These are phyloP conservation scores for Oenanthe oenanthe DNA, from an alignment of 2,113 vertebrate genomes.

Conservation along the genomic window DNA sequence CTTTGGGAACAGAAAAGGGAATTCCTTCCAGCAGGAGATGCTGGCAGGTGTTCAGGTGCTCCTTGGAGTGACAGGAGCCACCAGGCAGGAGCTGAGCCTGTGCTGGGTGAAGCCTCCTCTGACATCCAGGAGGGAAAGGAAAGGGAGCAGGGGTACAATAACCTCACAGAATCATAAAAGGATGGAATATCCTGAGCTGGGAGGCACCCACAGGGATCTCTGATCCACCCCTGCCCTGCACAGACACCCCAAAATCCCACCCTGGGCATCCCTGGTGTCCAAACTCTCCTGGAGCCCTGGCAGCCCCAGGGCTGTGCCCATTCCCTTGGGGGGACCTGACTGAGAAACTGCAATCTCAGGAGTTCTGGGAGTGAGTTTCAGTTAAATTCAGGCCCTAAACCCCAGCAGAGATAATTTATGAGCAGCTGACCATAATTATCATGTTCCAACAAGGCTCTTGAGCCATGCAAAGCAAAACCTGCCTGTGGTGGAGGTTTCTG, in stretches of 20 bases:
- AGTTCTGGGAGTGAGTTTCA: neutral
- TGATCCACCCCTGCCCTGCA: neutral
- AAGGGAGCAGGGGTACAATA: neutral
- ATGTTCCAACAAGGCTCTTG: neutral
- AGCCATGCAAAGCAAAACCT: neutral
- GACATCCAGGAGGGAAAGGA: neutral
- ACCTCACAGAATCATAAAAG: neutral
- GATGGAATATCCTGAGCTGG: neutral
- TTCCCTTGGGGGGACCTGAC: neutral
- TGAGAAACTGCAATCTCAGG: neutral
- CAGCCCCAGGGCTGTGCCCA: neutral
- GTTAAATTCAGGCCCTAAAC: neutral
- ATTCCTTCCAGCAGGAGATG: neutral
- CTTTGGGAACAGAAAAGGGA: neutral
- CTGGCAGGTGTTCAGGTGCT: neutral
- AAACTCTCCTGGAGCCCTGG: accelerated
- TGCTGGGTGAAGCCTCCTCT: neutral
- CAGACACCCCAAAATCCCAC: neutral
- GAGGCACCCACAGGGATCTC: neutral
- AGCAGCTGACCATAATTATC: neutral
- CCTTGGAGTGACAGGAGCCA: neutral
- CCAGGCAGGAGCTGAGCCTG: neutral
- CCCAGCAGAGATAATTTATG: neutral
- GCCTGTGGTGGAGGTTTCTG: neutral
- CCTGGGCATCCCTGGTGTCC: neutral